phyloP scores from a whole-genome alignment of 2,113 vertebrate genomes.

The Scortum barcoo region DNA sequence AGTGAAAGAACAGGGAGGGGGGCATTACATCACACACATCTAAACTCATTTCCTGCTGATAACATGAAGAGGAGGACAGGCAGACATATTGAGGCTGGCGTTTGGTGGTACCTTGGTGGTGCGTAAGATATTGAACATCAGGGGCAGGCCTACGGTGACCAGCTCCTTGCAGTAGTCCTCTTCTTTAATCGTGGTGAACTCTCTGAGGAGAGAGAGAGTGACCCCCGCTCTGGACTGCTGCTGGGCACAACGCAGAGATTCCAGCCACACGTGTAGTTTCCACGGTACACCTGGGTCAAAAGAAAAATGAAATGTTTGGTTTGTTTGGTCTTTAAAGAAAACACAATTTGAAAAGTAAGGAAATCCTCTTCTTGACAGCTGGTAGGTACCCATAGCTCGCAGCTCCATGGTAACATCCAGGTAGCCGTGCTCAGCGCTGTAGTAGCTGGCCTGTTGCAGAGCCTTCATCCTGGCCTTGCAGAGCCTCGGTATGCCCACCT shows the following conservation, averaged over 20 bases:
- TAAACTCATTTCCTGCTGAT: background rate
- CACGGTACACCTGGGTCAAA: constrained; percentile 91
- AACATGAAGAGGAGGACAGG: background rate
- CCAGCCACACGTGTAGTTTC: constrained; percentile 97
- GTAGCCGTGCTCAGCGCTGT: constrained; percentile 96
- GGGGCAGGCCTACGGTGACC: constrained; percentile 89
- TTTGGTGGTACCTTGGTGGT: constrained; percentile 89
- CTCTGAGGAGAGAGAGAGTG: constrained; percentile 90
- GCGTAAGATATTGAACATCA: constrained; percentile 93
- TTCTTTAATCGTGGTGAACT: constrained; percentile 93
- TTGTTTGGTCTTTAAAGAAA: background rate
- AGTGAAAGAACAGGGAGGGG: constrained; percentile 22
- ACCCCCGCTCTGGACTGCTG: constrained; percentile 90
- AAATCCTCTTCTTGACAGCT: background rate
- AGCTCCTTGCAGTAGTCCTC: constrained; percentile 95
- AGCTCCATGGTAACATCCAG: constrained; percentile 99
- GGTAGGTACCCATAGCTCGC: constrained; percentile 87
- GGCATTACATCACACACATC: background rate
- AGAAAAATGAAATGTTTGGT: background rate
- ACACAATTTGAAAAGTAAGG: background rate
- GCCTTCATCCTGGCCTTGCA: constrained; percentile 94
- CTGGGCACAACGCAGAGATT: constrained; percentile 93
- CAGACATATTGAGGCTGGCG: background rate
- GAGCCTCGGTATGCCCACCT: constrained; percentile 86
- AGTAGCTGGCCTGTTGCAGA: constrained; percentile 97